phyloP scores from a whole-genome alignment of 2,888 invertebrate genomes.

The Phengaris alcon region DNA sequence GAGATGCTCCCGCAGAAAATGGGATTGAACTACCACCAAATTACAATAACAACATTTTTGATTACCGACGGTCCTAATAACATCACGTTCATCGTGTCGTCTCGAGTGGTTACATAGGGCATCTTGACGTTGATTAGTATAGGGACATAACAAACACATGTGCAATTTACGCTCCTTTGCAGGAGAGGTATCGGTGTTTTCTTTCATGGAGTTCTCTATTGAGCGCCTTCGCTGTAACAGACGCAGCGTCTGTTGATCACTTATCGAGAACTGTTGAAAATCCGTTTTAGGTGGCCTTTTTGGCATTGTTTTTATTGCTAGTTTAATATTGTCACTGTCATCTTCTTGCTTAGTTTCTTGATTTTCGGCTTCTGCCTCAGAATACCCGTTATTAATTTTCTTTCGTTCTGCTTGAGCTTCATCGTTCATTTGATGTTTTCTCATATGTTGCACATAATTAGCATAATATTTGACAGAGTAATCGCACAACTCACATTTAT shows the following conservation, averaged over 20 bases:
- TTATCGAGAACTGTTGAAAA: slow-evolving; percentile 78
- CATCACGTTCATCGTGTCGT: slow-evolving; percentile 81
- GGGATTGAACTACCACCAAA: slow-evolving; percentile 86
- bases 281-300: slow-evolving; percentile 65
- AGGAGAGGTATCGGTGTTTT: slow-evolving; percentile 63
- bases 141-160: slow-evolving; percentile 89
- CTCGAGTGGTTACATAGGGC: slow-evolving; percentile 87
- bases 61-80: slow-evolving; percentile 76
- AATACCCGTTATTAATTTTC: slow-evolving; percentile 53
- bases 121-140: slow-evolving; percentile 85
- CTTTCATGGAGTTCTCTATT: slow-evolving; percentile 60
- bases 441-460: slow-evolving; percentile 89
- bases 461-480: slow-evolving; percentile 93
- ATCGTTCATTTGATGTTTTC: slow-evolving; percentile 86
- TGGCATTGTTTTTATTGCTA: slow-evolving; percentile 73
- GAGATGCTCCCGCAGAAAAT: slow-evolving; percentile 87
- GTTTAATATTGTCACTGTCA: slow-evolving; percentile 58
- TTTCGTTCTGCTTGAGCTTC: slow-evolving; percentile 81
- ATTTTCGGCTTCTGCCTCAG: slow-evolving; percentile 48
- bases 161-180: slow-evolving; percentile 81
- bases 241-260: slow-evolving; percentile 82
- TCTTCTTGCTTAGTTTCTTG: slow-evolving; percentile 55
- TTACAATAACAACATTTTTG: slow-evolving; percentile 90
- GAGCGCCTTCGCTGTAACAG: slow-evolving; percentile 77
- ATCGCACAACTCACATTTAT: slow-evolving; percentile 90